Base-by-base conservation (phyloP, 2,888 invertebrate species). In the Diaperis boleti region DNA sequence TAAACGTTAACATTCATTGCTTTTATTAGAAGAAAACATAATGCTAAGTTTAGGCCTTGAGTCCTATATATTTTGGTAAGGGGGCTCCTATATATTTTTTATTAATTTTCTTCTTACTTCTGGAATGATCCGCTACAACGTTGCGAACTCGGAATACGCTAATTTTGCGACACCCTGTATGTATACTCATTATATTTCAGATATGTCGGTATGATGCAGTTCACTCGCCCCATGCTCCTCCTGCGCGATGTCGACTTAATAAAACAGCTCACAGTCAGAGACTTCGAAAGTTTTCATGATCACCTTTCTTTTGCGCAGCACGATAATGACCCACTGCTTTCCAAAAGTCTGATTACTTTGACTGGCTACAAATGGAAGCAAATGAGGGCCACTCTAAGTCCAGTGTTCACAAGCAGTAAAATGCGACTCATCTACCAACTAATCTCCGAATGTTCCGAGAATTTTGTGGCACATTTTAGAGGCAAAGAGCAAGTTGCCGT, bases 211-310 rank as follows among this genome's bases (percentile, higher is more conserved):
- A 13, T 63, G 3, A 70, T 68, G 39, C 66, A 69, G n/a, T 73
- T 74, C 20, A 56, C 37, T 3, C 60, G 11, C 0, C 86, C 87
- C 1, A 59, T 82, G 1, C 70, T 87, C n/a, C 78, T 84, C 33
- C 65, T 87, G 0, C 72, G 83, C 60, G 86, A 87, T 72, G 81
- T 84, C 3, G 86, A 87, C 2, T 72, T 87, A n/a, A 83, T 88
- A 5, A 87, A 86, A 75, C 79, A 82, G 20, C 77, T 87, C 7
- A 81, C 83, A 59, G 84, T 86, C 26, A 81, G 85, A 59, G 86
- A 87, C 70, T 86, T 86, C 73, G 86, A 87, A 54, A 79, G 85
- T 74, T 87, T 87, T 68, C 80, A 83, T 10, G 86, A 87, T 50
- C 75, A 76, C 45, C 41, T 33, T 11, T 5, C 42, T 10, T 60